Evolutionary conservation across 2,113 vertebrate species (phyloP).

Genomic region (Rhynchopsitta pachyrhyncha): DNA sequence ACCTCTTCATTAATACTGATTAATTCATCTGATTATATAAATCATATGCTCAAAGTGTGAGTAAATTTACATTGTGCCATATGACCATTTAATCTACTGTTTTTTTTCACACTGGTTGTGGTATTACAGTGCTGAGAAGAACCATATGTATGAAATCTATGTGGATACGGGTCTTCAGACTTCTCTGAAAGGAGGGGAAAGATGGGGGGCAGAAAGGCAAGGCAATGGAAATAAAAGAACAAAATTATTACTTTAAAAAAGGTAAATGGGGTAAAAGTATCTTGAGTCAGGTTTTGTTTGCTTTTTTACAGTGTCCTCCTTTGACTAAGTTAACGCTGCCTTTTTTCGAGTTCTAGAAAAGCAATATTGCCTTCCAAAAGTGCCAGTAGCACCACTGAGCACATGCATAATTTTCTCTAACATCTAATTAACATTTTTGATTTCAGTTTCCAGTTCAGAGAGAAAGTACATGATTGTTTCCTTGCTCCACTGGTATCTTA

Average conservation of each 20-base stretch:
- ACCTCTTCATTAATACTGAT: not conserved
- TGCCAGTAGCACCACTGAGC: not conserved
- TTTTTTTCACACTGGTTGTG: not conserved
- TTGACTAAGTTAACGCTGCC: not conserved
- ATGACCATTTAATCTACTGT: not conserved
- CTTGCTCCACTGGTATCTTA: not conserved
- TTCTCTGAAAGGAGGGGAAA: not conserved
- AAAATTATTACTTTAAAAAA: not conserved
- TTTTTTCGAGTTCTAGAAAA: not conserved
- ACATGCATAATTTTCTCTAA: not conserved
- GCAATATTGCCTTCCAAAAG: not conserved
- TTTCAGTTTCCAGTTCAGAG: not conserved
- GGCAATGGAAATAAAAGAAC: not conserved
- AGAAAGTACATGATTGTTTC: not conserved
- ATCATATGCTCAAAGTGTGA: not conserved
- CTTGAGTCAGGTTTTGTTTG: not conserved
- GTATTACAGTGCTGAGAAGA: not conserved
- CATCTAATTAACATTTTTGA: not conserved
- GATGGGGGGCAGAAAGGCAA: rapidly evolving
- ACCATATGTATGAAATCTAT: not conserved
- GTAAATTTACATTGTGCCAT: not conserved
- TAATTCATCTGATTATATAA: not conserved
- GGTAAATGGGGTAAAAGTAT: not conserved
- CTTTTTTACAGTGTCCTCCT: not conserved
- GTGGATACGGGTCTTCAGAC: not conserved